These are phyloP conservation scores for Tholera decimalis DNA, from an alignment of 2,888 invertebrate species.

Conservation along the genomic window DNA sequence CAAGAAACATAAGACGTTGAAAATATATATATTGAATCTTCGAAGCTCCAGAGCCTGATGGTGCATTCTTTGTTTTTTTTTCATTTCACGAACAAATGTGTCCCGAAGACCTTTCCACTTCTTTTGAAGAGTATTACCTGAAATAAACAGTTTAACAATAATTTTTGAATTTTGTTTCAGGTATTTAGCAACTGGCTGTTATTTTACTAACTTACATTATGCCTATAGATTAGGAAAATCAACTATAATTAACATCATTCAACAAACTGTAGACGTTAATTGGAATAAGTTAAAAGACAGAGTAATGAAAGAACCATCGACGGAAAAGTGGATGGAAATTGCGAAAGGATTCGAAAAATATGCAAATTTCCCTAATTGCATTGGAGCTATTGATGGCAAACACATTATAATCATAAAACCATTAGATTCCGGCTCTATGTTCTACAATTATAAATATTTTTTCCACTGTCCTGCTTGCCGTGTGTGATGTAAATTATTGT, in stretches of 20 bases:
- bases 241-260: slow-evolving; percentile 10
- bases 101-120: slow-evolving; percentile 20
- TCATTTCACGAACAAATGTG: slow-evolving; percentile 17
- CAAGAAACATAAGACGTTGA: slow-evolving; percentile 42
- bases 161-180: slow-evolving; percentile 9
- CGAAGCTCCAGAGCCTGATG: slow-evolving; percentile 49
- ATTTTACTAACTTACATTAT: slow-evolving; percentile 8
- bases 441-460: slow-evolving; percentile 39
- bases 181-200: slow-evolving; percentile 13
- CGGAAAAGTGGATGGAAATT: too few species aligned
- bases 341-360: slow-evolving; percentile 28
- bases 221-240: slow-evolving; percentile 9
- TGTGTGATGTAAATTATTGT: slow-evolving; percentile 30
- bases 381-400: slow-evolving; percentile 29
- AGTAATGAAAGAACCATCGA: not conserved
- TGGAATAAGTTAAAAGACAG: slow-evolving; percentile 5
- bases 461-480: slow-evolving; percentile 31
- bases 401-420: slow-evolving; percentile 32
- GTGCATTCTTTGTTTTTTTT: slow-evolving; percentile 48
- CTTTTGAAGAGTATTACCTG: slow-evolving; percentile 10
- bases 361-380: slow-evolving; percentile 37
- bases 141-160: slow-evolving; percentile 4
- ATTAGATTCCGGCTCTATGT: slow-evolving; percentile 30
- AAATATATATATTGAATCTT: slow-evolving; percentile 41
- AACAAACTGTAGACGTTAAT: slow-evolving; percentile 10